Percentiles rank a stretch among this genome's conserved stretches.
phyloP scores from a whole-genome alignment of 1,140 invertebrate genomes.

The Branchinecta lynchi region DNA sequence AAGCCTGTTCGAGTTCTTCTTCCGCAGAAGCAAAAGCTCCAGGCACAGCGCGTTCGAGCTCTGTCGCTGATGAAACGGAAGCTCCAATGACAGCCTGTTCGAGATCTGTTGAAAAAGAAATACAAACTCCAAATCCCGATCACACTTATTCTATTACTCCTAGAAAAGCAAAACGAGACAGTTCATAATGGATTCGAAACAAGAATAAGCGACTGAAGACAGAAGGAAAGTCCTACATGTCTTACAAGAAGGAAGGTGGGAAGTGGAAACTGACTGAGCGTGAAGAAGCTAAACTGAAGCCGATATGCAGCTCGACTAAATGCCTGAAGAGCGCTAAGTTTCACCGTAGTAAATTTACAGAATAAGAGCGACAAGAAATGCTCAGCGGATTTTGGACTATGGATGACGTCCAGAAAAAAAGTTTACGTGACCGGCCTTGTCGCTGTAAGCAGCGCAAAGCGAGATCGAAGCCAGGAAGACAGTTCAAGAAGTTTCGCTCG shows the following conservation, averaged over 20 bases:
- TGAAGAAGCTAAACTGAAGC: constrained; percentile 6
- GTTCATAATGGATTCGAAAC: background rate
- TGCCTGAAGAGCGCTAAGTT: background rate
- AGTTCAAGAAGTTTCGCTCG: constrained; percentile 1
- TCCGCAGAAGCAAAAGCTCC: too few relatives aligned
- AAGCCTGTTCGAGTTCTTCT: too few relatives aligned
- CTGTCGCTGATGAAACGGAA: background rate
- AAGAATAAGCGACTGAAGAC: background rate
- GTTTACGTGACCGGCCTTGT: constrained; percentile 1
- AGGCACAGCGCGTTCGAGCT: background rate
- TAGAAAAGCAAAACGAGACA: background rate
- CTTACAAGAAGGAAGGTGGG: background rate
- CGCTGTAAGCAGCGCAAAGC: constrained; percentile 4
- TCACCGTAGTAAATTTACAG: constrained; percentile 1
- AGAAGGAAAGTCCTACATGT: constrained; percentile 6
- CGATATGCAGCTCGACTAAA: background rate
- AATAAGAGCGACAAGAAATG: background rate
- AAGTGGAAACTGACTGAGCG: constrained; percentile 1
- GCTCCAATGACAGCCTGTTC: background rate
- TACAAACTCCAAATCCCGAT: constrained; percentile 1
- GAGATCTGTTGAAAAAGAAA: constrained; percentile 1
- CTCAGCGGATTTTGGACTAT: background rate
- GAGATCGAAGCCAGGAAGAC: constrained; percentile 5
- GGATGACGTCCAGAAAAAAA: background rate
- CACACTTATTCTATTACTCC: constrained; percentile 1